Evolutionary conservation across 1,140 invertebrate species (phyloP), one percentile per base, ranked within the genome.

Genomic region (Rhagoletis pomonella): DNA sequence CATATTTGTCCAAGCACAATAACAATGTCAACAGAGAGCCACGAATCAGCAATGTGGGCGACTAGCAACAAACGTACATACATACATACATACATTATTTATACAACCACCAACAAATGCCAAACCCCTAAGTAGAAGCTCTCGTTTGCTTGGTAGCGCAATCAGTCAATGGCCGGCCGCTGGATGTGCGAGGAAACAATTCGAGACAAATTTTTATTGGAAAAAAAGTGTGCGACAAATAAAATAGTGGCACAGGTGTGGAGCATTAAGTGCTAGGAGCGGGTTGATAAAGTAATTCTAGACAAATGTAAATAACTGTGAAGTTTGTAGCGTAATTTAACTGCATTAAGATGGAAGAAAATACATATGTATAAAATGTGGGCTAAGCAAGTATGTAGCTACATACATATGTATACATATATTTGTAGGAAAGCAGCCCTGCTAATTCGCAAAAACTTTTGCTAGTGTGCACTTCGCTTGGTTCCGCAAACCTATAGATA

Each of bases 111-210:
- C 42, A n/a, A 55, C 17, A 50, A 55, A 55, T 81, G 73, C 9
- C 73, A 81, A 81, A 81, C 47, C 50, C 50, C 73, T 55, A 73
- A 47, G 2, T 58, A 81, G 73, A 58, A 55, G 6, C 19, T 47
- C 47, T 10, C 47, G n/a, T 47, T 19, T 55, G 44, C 9, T 7
- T 81, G 44, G 5, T 17, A 55, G 47, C 47, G 42, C 19, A 81
- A 81, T 81, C 73, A 81, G 73, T 81, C 73, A 81, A 58, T 81
- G 73, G 50, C 73, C 73, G 73, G 73, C 47, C 73, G 73, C 73
- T 81, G 73, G 47, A 81, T 55, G 73, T 55, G 73, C 47, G 47
- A 81, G 73, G 9, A 81, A 55, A 50, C 14, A 19, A 50, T 19
- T 55, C 7, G 47, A 81, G 6, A 50, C 2, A 19, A 81, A n/a